phyloP scores from a whole-genome alignment of 2,113 vertebrate species.

The Poeciliopsis prolifica region DNA sequence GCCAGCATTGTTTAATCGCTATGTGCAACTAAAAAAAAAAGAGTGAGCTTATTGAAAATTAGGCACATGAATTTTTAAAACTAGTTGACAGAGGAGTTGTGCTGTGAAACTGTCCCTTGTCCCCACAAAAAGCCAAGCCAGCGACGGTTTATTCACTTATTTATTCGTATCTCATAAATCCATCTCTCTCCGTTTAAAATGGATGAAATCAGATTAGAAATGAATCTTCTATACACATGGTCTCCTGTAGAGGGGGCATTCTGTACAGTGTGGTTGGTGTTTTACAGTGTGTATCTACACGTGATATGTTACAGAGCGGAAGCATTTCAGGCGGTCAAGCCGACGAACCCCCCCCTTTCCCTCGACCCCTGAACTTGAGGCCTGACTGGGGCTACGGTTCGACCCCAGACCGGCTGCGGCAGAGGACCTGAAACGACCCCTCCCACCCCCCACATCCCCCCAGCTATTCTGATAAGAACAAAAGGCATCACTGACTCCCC shows the following conservation, averaged over 20 bases:
- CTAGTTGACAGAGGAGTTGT: too few species aligned
- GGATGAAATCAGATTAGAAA: constrained; percentile 77
- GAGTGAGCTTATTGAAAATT: too few species aligned
- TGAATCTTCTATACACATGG: constrained; percentile 74
- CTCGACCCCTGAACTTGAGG: too few species aligned
- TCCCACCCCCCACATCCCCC: too few species aligned
- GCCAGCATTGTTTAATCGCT: too few species aligned
- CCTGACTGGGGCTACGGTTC: background rate
- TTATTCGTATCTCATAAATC: constrained; percentile 72
- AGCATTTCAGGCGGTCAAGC: constrained; percentile 32
- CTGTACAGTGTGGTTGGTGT: constrained; percentile 77
- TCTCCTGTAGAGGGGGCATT: constrained; percentile 71
- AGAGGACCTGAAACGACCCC: constrained; percentile 35
- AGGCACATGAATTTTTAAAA: too few species aligned
- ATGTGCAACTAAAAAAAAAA: too few species aligned
- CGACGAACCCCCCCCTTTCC: background rate
- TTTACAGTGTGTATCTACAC: constrained; percentile 83
- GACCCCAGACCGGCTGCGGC: background rate
- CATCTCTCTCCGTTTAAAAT: constrained; percentile 75
- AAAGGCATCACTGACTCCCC: constrained; percentile 76
- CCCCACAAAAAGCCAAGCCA: constrained; percentile 4
- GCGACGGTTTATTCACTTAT: constrained; percentile 52
- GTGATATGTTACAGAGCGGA: constrained; percentile 79
- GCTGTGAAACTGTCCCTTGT: too few species aligned
- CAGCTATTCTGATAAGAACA: constrained; percentile 64